Evolutionary conservation across 2,888 invertebrate species (phyloP).

Genomic region (Plebejus argus): DNA sequence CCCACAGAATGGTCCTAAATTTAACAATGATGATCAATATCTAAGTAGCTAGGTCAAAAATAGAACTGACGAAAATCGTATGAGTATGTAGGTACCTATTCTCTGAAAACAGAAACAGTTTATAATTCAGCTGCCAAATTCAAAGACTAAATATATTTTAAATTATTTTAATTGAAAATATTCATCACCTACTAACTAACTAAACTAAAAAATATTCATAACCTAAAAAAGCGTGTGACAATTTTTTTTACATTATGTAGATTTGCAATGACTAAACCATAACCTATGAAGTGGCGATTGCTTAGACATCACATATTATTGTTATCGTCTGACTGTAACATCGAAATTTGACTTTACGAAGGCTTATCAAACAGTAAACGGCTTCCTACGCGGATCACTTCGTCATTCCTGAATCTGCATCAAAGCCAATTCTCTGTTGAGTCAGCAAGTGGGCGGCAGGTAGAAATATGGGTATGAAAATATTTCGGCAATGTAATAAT

Average conservation of each 20-base stretch:
- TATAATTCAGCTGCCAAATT: conserved; percentile 19
- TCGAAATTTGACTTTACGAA: neutral
- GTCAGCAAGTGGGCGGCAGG: conserved; percentile 3
- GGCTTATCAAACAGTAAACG: neutral
- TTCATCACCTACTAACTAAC: conserved; percentile 18
- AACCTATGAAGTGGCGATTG: neutral
- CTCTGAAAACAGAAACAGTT: neutral
- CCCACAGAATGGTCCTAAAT: neutral
- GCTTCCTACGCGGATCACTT: conserved; percentile 26
- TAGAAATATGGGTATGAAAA: neutral
- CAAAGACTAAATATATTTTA: neutral
- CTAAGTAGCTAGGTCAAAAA: neutral
- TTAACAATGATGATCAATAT: conserved; percentile 11
- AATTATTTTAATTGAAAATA: neutral
- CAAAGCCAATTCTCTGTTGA: conserved; percentile 21
- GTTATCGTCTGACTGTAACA: neutral
- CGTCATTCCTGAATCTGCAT: conserved; percentile 15
- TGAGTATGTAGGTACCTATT: no score
- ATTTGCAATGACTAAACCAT: neutral
- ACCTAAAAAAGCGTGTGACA: conserved; percentile 26
- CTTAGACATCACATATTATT: neutral
- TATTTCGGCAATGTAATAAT: neutral
- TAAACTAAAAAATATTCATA: neutral
- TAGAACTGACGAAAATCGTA: conserved; percentile 11
- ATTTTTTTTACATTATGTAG: conserved; percentile 18